These are phyloP conservation scores for Turritopsis rubra DNA, from an alignment of 30 jellyfish, hydroid and myxozoan genomes.

Conservation along the genomic window DNA sequence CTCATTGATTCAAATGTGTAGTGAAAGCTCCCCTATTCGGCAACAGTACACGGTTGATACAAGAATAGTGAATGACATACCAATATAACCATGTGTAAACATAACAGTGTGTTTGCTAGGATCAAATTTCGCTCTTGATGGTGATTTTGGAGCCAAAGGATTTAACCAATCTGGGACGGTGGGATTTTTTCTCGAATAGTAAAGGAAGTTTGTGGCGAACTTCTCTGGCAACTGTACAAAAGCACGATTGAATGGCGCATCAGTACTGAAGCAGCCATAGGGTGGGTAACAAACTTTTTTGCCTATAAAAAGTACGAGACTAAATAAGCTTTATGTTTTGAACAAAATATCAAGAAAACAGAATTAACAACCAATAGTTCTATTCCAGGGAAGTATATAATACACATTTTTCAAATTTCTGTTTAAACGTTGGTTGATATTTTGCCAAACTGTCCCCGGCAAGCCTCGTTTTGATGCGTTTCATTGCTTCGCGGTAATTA, in stretches of 20 bases:
- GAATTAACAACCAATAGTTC: too few species aligned
- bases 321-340: too few species aligned
- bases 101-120: slow-evolving; percentile 47
- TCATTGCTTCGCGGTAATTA: too few species aligned
- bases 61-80: slow-evolving; percentile 20
- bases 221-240: slow-evolving; percentile 63
- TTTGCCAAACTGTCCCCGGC: too few species aligned
- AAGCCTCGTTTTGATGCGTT: too few species aligned
- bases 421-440: too few species aligned
- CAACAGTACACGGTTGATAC: not conserved
- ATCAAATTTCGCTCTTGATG: slow-evolving; percentile 36
- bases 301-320: too few species aligned
- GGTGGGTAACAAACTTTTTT: slow-evolving; percentile 54
- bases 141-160: slow-evolving; percentile 24
- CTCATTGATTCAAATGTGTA: not conserved
- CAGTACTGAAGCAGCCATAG: slow-evolving; percentile 69
- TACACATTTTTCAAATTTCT: too few species aligned
- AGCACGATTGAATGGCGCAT: slow-evolving; percentile 60
- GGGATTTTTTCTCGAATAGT: slow-evolving; percentile 41
- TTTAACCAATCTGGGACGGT: slow-evolving; percentile 25
- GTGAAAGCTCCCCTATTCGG: not conserved
- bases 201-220: slow-evolving; percentile 49
- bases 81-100: slow-evolving; percentile 77
- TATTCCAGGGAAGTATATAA: too few species aligned
- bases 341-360: too few species aligned